Evolutionary conservation across 2,797 vertebrate genomes (phyloP).

Genomic region (Capromys pilorides): DNA sequence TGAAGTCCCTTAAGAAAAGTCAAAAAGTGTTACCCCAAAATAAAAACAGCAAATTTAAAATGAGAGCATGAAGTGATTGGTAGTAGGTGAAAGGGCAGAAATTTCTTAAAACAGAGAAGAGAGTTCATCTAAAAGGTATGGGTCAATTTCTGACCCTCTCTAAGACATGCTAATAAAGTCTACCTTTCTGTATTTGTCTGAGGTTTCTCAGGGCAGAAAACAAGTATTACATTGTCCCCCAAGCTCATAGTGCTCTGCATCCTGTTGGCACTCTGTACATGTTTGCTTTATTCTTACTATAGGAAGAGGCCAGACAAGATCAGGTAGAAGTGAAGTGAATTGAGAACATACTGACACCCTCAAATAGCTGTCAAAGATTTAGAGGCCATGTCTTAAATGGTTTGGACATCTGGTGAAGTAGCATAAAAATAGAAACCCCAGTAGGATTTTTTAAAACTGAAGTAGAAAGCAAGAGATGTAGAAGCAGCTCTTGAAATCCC

Average conservation of each 20-base stretch:
- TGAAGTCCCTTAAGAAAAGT: not conserved
- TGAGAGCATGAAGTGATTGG: not conserved
- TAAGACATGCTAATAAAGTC: not conserved
- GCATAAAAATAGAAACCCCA: conserved; percentile 80
- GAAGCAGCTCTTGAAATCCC: conserved; percentile 76
- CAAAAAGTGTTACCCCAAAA: not conserved
- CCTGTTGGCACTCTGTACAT: conserved; percentile 36
- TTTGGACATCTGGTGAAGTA: conserved; percentile 79
- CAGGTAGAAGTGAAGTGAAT: conserved; percentile 59
- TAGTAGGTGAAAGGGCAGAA: not conserved
- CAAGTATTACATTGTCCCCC: not conserved
- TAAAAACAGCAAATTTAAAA: not conserved
- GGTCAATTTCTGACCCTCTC: conserved; percentile 4
- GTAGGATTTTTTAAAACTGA: conserved; percentile 74
- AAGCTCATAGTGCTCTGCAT: not conserved
- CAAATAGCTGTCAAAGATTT: conserved; percentile 78
- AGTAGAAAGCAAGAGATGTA: conserved; percentile 77
- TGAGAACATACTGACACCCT: conserved; percentile 74
- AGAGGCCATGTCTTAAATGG: conserved; percentile 78
- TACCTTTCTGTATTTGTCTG: not conserved
- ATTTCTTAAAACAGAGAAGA: not conserved
- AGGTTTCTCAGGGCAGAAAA: not conserved
- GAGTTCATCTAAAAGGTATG: not conserved
- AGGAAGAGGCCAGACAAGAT: conserved; percentile 59
- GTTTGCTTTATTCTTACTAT: conserved; percentile 67